A percentile compares a stretch with the other conserved stretches of the same genome.
Evolutionary conservation across 2,797 vertebrate genomes (phyloP).

Genomic region (Gorsachius magnificus): DNA sequence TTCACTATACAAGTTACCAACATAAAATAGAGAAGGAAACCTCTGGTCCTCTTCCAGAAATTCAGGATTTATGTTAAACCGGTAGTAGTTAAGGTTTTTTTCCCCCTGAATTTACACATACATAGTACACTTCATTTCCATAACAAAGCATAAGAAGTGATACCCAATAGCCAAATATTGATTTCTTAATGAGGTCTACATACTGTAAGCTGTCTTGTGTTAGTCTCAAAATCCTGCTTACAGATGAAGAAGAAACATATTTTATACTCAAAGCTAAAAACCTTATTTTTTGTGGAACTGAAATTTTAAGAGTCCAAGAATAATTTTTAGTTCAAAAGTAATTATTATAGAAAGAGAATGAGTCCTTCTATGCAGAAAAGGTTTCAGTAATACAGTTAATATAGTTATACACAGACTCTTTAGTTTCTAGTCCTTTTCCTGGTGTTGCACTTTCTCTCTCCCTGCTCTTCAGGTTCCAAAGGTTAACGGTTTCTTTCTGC

Average conservation of each 20-base stretch:
- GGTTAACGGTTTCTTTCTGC: background rate
- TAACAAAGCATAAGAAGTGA: background rate
- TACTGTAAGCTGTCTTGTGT: background rate
- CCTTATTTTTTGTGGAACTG: background rate
- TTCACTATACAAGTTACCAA: background rate
- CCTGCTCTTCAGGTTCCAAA: background rate
- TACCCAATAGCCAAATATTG: background rate
- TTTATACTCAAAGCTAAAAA: background rate
- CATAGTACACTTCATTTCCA: background rate
- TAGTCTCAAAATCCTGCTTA: background rate
- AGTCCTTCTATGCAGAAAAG: background rate
- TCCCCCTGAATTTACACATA: background rate
- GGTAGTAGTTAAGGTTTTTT: background rate
- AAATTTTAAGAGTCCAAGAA: background rate
- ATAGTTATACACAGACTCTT: background rate
- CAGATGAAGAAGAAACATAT: background rate
- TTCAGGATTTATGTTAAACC: background rate
- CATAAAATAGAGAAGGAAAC: background rate
- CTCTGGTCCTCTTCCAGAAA: background rate
- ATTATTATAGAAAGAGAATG: background rate
- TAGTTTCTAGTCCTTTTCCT: background rate
- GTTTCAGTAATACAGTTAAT: background rate
- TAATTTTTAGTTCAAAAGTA: background rate
- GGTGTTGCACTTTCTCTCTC: background rate
- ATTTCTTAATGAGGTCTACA: background rate